Conservation (phyloP, 2,797 vertebrate species). For the Silurus lanzhouensis region DNA sequence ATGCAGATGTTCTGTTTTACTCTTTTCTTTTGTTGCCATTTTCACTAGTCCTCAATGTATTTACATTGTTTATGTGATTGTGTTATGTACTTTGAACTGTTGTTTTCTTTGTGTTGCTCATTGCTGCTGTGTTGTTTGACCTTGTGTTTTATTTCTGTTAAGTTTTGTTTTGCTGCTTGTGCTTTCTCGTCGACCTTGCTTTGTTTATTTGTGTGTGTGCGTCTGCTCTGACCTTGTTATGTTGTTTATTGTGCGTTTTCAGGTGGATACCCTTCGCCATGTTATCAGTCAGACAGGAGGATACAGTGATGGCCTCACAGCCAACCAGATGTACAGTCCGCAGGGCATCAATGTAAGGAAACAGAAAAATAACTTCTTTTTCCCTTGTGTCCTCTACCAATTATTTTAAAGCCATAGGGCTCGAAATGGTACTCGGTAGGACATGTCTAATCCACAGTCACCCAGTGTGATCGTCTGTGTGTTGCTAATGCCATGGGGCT, state of each 20-base stretch:
- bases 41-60: slow-evolving; percentile 6
- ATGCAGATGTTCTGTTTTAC: slow-evolving; percentile 33
- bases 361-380: slow-evolving; percentile 52
- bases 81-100: slow-evolving; percentile 5
- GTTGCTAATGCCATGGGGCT: slow-evolving; percentile 77
- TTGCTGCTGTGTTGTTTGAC: slow-evolving; percentile 13
- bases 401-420: slow-evolving; percentile 92
- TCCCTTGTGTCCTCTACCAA: slow-evolving; percentile 75
- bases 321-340: slow-evolving; percentile 99
- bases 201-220: slow-evolving; percentile 54
- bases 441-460: slow-evolving; percentile 83
- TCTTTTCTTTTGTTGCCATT: slow-evolving; percentile 1
- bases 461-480: slow-evolving; percentile 82
- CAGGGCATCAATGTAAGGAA: slow-evolving; percentile 98
- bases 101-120: slow-evolving; percentile 30
- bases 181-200: slow-evolving; percentile 51
- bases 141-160: slow-evolving; percentile 17
- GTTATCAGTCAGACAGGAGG: slow-evolving; percentile 99
- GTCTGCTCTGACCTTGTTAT: slow-evolving; percentile 70
- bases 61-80: slow-evolving; percentile 24
- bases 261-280: slow-evolving; percentile 99
- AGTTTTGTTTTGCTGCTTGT: slow-evolving; percentile 23
- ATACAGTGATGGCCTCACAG: slow-evolving; percentile 98
- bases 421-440: slow-evolving; percentile 85
- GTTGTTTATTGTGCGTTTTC: slow-evolving; percentile 75